These are phyloP conservation scores for Chrysaora quinquecirrha DNA, from an alignment of 30 jellyfish, hydroid and myxozoan species.

Conservation along the genomic window DNA sequence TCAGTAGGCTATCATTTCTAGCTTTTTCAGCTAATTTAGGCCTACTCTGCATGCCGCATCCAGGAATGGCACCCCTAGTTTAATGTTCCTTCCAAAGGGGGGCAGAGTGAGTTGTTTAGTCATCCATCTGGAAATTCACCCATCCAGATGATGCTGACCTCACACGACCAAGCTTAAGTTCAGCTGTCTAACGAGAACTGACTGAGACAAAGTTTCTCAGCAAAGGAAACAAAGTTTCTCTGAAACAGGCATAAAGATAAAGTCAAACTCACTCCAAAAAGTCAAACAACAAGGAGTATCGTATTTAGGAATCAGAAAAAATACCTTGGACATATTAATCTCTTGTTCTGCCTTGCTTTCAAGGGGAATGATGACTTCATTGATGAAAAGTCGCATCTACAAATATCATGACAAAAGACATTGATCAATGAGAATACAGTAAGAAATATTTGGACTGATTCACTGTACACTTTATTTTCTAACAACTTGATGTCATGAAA, in stretches of 20 bases:
- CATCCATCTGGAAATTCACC: too few species aligned
- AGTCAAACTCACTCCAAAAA: neutral
- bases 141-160: too few species aligned
- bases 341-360: slow-evolving; percentile 94
- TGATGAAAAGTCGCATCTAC: slow-evolving; percentile 80
- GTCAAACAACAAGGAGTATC: neutral
- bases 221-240: neutral
- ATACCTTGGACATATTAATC: slow-evolving; percentile 80
- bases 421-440: neutral
- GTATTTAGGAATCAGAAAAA: too few species aligned
- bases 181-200: neutral
- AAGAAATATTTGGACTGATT: neutral
- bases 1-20: too few species aligned
- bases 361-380: slow-evolving; percentile 90
- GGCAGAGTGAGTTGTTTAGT: too few species aligned
- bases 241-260: neutral
- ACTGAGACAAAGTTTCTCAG: neutral
- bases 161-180: too few species aligned
- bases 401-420: neutral
- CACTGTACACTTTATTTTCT: neutral
- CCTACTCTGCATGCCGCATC: too few species aligned
- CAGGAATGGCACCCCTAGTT: too few species aligned
- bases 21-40: too few species aligned
- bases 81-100: too few species aligned
- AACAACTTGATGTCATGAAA: too few species aligned